Percentiles rank a stretch among this genome's conserved stretches.
phyloP scores from a whole-genome alignment of 2,113 vertebrate species.

The Phocoena sinus region DNA sequence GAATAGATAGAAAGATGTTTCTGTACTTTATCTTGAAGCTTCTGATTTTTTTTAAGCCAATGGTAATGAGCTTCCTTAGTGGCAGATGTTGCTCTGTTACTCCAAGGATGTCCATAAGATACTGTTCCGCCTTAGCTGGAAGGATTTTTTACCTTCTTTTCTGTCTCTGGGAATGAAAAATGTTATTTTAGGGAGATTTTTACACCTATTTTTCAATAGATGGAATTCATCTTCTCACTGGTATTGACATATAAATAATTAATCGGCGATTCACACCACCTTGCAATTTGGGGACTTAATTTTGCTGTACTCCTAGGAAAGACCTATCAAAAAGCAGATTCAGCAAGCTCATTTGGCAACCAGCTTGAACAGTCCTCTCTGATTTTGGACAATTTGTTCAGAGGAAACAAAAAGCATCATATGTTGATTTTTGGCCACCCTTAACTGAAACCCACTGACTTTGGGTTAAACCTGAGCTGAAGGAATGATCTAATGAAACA shows the following conservation, averaged over 20 bases:
- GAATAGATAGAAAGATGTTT: neutral
- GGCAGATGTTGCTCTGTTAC: neutral
- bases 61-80: neutral
- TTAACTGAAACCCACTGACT: neutral
- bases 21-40: neutral
- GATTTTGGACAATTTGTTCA: neutral
- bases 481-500: neutral
- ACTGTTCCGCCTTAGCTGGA: neutral
- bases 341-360: neutral
- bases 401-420: neutral
- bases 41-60: neutral
- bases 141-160: neutral
- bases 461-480: neutral
- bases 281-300: neutral
- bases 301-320: neutral
- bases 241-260: neutral
- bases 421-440: neutral
- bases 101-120: neutral
- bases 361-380: neutral
- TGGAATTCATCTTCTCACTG: neutral
- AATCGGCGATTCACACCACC: neutral
- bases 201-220: neutral
- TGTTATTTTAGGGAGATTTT: neutral
- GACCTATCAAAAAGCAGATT: neutral
- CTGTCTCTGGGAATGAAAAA: neutral